phyloP scores from a whole-genome alignment of 2,797 vertebrate species.

The Erethizon dorsatum region DNA sequence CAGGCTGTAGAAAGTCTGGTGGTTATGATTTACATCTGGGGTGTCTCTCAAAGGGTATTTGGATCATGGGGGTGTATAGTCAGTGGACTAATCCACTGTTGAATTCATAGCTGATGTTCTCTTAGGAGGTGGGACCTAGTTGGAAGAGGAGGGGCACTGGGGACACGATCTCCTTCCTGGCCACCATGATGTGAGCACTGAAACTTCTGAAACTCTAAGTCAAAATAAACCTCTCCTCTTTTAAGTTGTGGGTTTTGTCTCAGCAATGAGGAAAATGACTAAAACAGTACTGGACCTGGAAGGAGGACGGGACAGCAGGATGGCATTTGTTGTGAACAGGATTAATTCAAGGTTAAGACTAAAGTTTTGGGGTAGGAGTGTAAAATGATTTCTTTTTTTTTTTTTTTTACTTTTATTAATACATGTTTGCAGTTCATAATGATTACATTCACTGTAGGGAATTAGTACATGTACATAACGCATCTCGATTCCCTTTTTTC shows the following conservation, averaged over 20 bases:
- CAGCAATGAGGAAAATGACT: background rate
- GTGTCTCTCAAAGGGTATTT: background rate
- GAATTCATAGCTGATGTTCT: background rate
- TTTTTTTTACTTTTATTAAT: background rate
- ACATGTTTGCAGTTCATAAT: background rate
- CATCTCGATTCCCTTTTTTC: background rate
- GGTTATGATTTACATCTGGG: background rate
- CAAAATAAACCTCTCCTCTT: background rate
- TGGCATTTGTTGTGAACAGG: background rate
- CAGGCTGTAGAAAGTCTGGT: background rate
- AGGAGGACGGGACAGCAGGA: background rate
- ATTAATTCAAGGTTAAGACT: conserved; percentile 1
- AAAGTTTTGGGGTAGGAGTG: background rate
- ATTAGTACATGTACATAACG: background rate
- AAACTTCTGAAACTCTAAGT: background rate
- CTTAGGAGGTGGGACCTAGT: background rate
- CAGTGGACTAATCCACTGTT: background rate
- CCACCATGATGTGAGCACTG: background rate
- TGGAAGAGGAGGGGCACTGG: background rate
- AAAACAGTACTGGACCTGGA: background rate
- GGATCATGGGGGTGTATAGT: background rate
- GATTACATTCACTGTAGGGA: background rate
- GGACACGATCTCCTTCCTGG: background rate
- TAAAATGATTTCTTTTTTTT: background rate
- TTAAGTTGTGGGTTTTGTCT: background rate